These are phyloP conservation scores for Eubucco bourcierii DNA, from an alignment of 2,113 vertebrate genomes.

Conservation along the genomic window DNA sequence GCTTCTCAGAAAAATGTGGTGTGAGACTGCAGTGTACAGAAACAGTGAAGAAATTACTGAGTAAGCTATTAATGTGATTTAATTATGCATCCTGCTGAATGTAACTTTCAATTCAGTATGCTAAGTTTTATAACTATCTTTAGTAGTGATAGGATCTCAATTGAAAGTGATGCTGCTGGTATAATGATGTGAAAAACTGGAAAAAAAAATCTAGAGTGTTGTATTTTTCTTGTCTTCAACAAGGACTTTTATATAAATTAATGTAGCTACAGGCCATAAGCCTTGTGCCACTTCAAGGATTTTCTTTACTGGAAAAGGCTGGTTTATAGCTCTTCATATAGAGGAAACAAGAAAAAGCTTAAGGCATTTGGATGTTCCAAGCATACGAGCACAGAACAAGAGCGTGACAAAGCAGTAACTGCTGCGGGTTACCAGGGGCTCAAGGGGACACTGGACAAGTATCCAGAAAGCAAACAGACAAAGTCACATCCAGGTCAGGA, in stretches of 20 bases:
- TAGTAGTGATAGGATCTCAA: not conserved
- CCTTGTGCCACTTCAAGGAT: conserved; percentile 15
- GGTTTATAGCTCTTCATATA: not conserved
- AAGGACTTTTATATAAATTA: conserved; percentile 33
- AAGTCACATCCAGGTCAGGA: not conserved
- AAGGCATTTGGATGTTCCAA: not conserved
- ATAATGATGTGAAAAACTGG: not conserved
- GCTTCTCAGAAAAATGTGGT: not conserved
- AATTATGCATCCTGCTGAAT: not conserved
- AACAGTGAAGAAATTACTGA: not conserved
- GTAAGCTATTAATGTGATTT: not conserved
- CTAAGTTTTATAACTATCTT: not conserved
- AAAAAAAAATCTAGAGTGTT: conserved; percentile 3
- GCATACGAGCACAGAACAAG: not conserved
- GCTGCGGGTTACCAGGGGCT: not conserved
- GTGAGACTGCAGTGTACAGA: not conserved
- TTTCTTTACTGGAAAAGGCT: not conserved
- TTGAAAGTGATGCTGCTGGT: not conserved
- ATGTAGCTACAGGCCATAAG: not conserved
- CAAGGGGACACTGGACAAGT: not conserved
- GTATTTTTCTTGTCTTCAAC: conserved; percentile 19
- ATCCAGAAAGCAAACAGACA: not conserved
- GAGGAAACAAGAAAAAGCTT: not conserved
- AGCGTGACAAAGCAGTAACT: not conserved
- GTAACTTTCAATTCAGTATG: not conserved